Base-by-base conservation (phyloP, 2,113 vertebrate genomes). In the Chionomys nivalis region DNA sequence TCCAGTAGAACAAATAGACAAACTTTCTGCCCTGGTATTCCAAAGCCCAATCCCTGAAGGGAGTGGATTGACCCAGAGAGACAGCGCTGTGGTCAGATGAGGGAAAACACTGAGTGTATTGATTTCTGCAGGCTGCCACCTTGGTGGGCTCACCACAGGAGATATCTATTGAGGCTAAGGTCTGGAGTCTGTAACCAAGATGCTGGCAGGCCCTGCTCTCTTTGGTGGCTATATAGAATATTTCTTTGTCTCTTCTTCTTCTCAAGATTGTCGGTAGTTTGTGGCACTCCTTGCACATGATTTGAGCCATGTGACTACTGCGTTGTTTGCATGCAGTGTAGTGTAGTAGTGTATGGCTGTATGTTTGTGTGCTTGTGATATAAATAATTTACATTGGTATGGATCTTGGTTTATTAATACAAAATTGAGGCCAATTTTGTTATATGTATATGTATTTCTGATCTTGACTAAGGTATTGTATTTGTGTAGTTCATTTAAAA, bases 1-100 rank as follows among this genome's bases (percentile, higher is more conserved):
- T 73, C 70, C 47, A 12, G 2, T 55, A 52, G 28, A 72, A 87
- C 39, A 49, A 68, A 42, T 14, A 87, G 23, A 66, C 16, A 36
- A 17, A 42, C 55, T 87, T 85, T 83, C 52, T 55, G 55, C 31
- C 42, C 39, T 91, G 91, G 47, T 87, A 92, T 95, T 70, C 86
- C 16, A 79, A 96, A 83, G 33, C n/a, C 47, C 47, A 78, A 76
- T 36, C 16, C 7, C 61, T 66, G 16, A 83, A 28, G 36, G 65
- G 78, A 91, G n/a, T 66, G 3, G 39, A 8, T 79, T 87, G 47
- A 11, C 44, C 11, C 58, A 28, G 23, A 39, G 11, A 72, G 42
- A 61, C 14, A 68, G 16, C 36, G 0, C 68, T 31, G 85, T 81
- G 88, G 8, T 42, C 55, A 55, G 82, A 49, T 73, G 89, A 76